phyloP scores from a whole-genome alignment of 2,797 vertebrate genomes.

The Artibeus jamaicensis region DNA sequence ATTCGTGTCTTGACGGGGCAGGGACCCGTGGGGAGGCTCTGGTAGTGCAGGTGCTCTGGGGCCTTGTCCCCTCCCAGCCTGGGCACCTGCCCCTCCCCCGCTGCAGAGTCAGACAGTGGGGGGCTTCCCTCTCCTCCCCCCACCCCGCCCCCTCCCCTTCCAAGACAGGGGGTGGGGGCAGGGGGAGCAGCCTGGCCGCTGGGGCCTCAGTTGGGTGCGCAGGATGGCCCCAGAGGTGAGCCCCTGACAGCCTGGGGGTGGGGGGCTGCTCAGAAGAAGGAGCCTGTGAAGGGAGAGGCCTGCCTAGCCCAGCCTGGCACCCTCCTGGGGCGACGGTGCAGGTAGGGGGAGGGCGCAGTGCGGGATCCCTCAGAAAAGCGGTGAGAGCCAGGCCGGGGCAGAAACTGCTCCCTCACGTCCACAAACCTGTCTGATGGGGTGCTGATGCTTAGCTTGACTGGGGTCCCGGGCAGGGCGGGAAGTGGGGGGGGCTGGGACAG shows the following conservation, averaged over 20 bases:
- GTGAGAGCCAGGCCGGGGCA: not conserved
- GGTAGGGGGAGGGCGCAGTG: too few relatives aligned
- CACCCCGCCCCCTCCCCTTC: too few relatives aligned
- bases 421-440: too few relatives aligned
- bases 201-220: not conserved
- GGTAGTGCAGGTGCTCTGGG: not conserved
- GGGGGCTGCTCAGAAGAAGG: not conserved
- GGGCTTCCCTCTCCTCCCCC: not conserved
- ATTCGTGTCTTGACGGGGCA: fast-evolving
- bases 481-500: not conserved
- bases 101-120: not conserved
- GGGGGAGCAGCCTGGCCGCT: not conserved
- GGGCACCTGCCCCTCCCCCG: not conserved
- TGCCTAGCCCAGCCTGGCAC: not conserved
- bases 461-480: not conserved
- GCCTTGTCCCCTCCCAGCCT: not conserved
- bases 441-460: not conserved
- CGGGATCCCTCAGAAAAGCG: not conserved
- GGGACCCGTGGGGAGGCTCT: not conserved
- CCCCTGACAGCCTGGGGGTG: not conserved
- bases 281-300: not conserved
- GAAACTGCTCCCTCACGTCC: not conserved
- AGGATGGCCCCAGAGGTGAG: not conserved
- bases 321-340: not conserved
- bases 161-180: not conserved